Base-by-base conservation (phyloP, 2,113 vertebrate genomes). In the Pluvianellus socialis region DNA sequence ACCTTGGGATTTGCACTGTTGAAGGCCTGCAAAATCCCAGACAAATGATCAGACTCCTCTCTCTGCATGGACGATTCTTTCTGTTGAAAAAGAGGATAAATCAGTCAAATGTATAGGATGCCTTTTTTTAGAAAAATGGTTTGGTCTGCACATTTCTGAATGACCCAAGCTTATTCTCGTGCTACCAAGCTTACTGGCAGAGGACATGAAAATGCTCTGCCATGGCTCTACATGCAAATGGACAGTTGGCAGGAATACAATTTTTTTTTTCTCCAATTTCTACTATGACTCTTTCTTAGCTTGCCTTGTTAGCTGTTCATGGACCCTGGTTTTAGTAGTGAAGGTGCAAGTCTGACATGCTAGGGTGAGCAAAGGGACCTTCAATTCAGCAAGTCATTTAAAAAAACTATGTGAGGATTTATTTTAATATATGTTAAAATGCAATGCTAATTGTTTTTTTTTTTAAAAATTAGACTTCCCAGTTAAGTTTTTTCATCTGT, bases 1-100 rank as follows among this genome's bases (percentile, higher is more conserved):
- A 58, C 68, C 10, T 42, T 56, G 76, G 44, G 76, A 47, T 61
- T 56, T 73, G 44, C 22, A 5, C 49, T 44, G 3, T 1, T 15
- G 65, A 40, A 44, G 20, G 67, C 35, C 26, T 91, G 88, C 63
- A 81, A 90, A 92, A 19, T 17, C 24, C 27, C 42, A 61, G 67
- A 32, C 7, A 70, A 56, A 47, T 0, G 0, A 6, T 35, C 32
- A 49, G 30, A 17, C 58, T 52, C 26, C 9, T 50, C 18, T 65
- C 45, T 15, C 40, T 73, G n/a, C 17, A 28, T 1, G 18, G 40
- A 5, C 35, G 47, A 6, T 1, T 33, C 52, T 28, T 62, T 70
- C 50, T 58, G 13, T 2, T 58, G 88, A 45, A 58, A 72, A 75
- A 55, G 76, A 66, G 17, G 6, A 10, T 38, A 22, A 50, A 67